Conservation (phyloP, 2,113 vertebrate species). For the Lota lota region DNA sequence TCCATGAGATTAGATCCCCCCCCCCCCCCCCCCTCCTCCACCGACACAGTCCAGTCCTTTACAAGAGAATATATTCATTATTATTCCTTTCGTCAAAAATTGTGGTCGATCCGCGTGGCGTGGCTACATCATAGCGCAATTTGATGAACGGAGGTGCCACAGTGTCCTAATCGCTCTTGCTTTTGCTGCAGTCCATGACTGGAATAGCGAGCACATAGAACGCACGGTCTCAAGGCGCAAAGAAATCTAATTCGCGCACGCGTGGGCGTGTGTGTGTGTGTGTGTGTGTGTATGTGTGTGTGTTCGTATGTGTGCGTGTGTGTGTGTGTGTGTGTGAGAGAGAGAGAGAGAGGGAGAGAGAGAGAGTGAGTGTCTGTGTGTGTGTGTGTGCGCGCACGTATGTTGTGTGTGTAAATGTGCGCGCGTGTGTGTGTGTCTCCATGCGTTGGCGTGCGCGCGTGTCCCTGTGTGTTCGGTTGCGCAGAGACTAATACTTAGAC, state of each 20-base stretch:
- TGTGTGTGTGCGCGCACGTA: neutral
- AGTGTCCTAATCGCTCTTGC: conserved; percentile 43
- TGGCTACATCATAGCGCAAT: conserved; percentile 31
- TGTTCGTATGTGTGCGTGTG: neutral
- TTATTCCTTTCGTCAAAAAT: too few relatives aligned
- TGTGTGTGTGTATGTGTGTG: conserved; percentile 5
- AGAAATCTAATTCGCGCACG: conserved; percentile 7
- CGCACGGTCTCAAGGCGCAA: conserved; percentile 40
- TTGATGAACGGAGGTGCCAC: conserved; percentile 27
- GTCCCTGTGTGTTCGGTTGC: too few relatives aligned
- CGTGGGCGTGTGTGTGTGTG: neutral
- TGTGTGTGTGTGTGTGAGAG: neutral
- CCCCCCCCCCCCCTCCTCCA: too few relatives aligned
- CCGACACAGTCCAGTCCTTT: too few relatives aligned
- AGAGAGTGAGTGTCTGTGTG: neutral
- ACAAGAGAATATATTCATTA: too few relatives aligned
- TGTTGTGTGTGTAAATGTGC: conserved; percentile 7
- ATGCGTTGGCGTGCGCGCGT: conserved; percentile 26
- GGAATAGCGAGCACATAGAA: conserved; percentile 57
- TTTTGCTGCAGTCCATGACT: conserved; percentile 61
- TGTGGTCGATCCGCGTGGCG: neutral
- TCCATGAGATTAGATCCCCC: neutral
- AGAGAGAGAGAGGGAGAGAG: neutral
- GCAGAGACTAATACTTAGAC: too few relatives aligned
- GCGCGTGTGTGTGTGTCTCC: conserved; percentile 27